Base-by-base conservation (phyloP, 2,888 invertebrate genomes). In the Temnothorax rugatulus region DNA sequence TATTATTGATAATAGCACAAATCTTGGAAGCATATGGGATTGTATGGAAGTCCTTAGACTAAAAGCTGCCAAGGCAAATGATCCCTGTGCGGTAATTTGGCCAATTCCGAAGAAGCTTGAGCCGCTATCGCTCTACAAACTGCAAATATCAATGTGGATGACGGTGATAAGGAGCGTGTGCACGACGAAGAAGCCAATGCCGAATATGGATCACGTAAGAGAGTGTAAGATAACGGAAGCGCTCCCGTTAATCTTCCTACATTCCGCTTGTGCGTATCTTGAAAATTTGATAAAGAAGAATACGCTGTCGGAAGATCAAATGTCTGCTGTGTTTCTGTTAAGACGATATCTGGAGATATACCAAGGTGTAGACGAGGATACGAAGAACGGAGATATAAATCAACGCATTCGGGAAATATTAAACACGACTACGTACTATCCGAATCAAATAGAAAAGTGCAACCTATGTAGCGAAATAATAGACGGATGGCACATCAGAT, bases 21-120 rank as follows among this genome's bases (percentile, higher is more conserved):
- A 88, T 15, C 84, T 94, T 0, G 83, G 85, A 11, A 83, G 86
- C 7, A 83, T 93, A 44, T 95, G 95, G 95, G 95, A 95, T 75
- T 94, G 93, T 84, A 83, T 95, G 18, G 95, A 95, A 86, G 64
- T 92, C 7, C 87, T 95, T 11, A 88, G 94, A 59, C 88, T 94
- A 3, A 92, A 87, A 82, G 91, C 93, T 21, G 86, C 91, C 7
- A 93, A 90, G 66, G 83, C 89, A 25, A 11, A 61, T n/a, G 88
- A 92, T n/a, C 82, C 87, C 5, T 44, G 44, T 15, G 63, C 57
- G 5, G 52, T 90, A 11, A 82, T 92, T 7, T 84, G 89, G 8
- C 77, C 64, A 54, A 8, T 90, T 5, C 66, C 88, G 8, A 81
- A 83, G 0, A 86, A 92, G 73, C 88, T 93, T 4, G 92, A 94